Evolutionary conservation across 2,888 invertebrate species (phyloP).

Genomic region (Pachycephus smyrnensis): DNA sequence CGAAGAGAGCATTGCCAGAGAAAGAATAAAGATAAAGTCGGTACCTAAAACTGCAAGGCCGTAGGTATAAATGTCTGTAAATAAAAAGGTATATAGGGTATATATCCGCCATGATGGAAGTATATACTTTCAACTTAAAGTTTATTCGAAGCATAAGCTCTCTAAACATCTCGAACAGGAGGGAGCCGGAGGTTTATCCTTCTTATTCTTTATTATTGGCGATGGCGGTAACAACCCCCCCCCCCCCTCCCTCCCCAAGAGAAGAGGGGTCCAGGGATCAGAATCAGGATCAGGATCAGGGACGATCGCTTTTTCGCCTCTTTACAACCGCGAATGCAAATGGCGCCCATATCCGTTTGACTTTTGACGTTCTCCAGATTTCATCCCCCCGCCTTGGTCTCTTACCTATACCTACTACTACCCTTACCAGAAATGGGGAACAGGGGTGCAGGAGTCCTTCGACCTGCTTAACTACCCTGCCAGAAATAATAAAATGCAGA

Average conservation of each 20-base stretch:
- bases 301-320: slow-evolving; percentile 46
- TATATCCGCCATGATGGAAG: slow-evolving; percentile 1
- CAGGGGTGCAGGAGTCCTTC: slow-evolving; percentile 22
- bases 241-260: not conserved
- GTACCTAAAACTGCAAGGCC: not conserved
- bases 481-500: slow-evolving; percentile 64
- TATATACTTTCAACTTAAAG: slow-evolving; percentile 39
- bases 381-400: slow-evolving; percentile 9
- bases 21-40: slow-evolving; percentile 32
- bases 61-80: slow-evolving; percentile 5
- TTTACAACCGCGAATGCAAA: slow-evolving; percentile 64
- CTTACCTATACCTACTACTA: slow-evolving; percentile 18
- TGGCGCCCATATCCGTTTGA: slow-evolving; percentile 57
- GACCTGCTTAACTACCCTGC: slow-evolving; percentile 53
- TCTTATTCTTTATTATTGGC: slow-evolving; percentile 56
- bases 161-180: slow-evolving; percentile 35
- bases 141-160: slow-evolving; percentile 61
- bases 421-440: slow-evolving; percentile 17
- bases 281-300: not conserved
- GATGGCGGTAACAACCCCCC: slow-evolving; percentile 22
- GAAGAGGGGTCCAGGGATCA: slow-evolving; percentile 1
- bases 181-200: slow-evolving; percentile 47
- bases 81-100: slow-evolving; percentile 18
- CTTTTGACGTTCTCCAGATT: slow-evolving; percentile 44
- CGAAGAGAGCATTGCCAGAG: slow-evolving; percentile 32